A percentile compares a stretch with the other conserved stretches of the same genome.
These are phyloP conservation scores for Argyrosomus japonicus DNA, from an alignment of 2,113 vertebrate species.

Conservation along the genomic window DNA sequence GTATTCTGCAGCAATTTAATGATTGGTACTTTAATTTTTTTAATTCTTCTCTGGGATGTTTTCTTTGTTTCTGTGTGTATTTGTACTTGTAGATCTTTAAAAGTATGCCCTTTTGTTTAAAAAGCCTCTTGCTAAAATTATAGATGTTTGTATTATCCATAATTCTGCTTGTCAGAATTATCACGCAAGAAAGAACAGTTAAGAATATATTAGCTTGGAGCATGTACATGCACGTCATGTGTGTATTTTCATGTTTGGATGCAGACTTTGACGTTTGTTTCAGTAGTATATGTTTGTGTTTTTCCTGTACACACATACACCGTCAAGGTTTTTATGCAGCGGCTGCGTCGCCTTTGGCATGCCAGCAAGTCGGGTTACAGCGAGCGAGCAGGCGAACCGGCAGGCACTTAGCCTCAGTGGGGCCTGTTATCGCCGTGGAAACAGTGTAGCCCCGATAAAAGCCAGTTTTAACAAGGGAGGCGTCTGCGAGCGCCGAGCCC, in stretches of 20 bases:
- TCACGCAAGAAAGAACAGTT: background rate
- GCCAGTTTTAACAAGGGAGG: slow-evolving; percentile 55
- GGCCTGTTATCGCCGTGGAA: slow-evolving; percentile 66
- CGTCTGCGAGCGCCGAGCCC: slow-evolving; percentile 8
- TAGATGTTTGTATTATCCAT: background rate
- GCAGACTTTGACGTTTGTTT: background rate
- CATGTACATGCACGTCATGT: background rate
- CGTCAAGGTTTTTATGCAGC: slow-evolving; percentile 24
- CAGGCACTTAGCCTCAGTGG: slow-evolving; percentile 44
- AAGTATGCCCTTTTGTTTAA: background rate
- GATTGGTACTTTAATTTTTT: background rate
- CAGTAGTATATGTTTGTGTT: slow-evolving; percentile 16
- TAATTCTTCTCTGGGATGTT: background rate
- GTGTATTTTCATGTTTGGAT: slow-evolving; percentile 23
- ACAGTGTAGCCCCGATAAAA: slow-evolving; percentile 62
- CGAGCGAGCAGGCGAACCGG: slow-evolving; percentile 17
- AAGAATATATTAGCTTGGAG: background rate
- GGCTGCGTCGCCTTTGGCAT: slow-evolving; percentile 17
- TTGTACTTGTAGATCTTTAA: background rate
- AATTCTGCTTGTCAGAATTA: background rate
- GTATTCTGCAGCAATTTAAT: background rate
- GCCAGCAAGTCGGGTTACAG: slow-evolving; percentile 18
- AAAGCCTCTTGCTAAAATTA: background rate
- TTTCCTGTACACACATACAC: background rate
- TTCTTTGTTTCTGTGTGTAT: background rate